Evolutionary conservation across 2,888 invertebrate species (phyloP).

Genomic region (Palloptera scutellata): DNA sequence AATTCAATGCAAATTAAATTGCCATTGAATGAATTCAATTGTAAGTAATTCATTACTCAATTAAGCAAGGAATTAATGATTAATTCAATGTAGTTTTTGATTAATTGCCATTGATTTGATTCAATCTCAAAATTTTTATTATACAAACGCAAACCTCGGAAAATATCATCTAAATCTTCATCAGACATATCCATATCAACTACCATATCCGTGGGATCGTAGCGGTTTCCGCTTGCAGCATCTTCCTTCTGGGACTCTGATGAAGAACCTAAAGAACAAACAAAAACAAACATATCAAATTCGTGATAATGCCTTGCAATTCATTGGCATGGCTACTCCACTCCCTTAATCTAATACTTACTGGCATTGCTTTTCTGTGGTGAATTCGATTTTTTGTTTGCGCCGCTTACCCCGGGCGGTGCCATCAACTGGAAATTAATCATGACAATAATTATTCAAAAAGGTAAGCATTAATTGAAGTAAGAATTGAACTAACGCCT

Average conservation of each 20-base stretch:
- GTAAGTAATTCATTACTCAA: too few relatives aligned
- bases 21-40: too few relatives aligned
- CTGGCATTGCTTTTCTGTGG: constrained; percentile 57
- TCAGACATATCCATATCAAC: constrained; percentile 90
- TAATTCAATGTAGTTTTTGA: too few relatives aligned
- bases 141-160: constrained; percentile 52
- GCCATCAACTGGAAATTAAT: constrained; percentile 43
- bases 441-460: not conserved
- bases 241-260: constrained; percentile 57
- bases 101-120: not conserved
- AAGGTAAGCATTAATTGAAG: not conserved
- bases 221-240: constrained; percentile 47
- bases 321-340: too few relatives aligned
- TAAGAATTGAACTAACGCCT: constrained; percentile 28
- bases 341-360: constrained; percentile 38
- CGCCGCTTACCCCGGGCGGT: constrained; percentile 40
- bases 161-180: constrained; percentile 70
- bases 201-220: constrained; percentile 72
- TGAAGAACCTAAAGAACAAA: constrained; percentile 48
- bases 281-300: not conserved
- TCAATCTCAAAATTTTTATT: constrained; percentile 28
- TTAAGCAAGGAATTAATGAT: too few relatives aligned
- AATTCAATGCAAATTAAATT: too few relatives aligned
- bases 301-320: not conserved
- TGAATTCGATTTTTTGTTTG: constrained; percentile 38